Conservation (phyloP, 2,888 invertebrate species). For the Eumacrocentrus americanus region DNA sequence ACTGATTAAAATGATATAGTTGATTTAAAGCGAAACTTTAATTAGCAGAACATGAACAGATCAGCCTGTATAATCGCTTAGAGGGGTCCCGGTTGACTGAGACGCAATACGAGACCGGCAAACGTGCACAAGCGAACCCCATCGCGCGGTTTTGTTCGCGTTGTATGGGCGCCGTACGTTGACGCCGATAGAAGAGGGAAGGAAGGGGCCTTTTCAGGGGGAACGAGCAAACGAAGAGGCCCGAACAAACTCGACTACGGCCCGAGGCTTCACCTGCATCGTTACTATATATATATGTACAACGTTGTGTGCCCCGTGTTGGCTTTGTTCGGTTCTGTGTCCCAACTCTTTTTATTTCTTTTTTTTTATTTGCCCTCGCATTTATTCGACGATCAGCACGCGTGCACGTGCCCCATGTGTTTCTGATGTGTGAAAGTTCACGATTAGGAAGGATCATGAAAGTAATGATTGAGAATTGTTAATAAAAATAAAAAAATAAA, state of each 20-base stretch:
- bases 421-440: too few relatives aligned
- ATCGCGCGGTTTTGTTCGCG: conserved; percentile 10
- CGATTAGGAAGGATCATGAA: too few relatives aligned
- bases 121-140: conserved; percentile 16
- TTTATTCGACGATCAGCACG: neutral
- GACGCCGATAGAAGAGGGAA: conserved; percentile 10
- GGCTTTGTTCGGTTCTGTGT: too few relatives aligned
- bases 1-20: too few relatives aligned
- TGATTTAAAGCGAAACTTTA: too few relatives aligned
- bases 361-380: too few relatives aligned
- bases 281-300: too few relatives aligned
- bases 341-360: too few relatives aligned
- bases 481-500: too few relatives aligned
- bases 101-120: conserved; percentile 14
- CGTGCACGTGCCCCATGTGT: conserved; percentile 11
- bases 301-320: too few relatives aligned
- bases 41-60: too few relatives aligned
- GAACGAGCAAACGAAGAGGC: conserved; percentile 1
- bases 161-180: conserved; percentile 9
- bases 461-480: too few relatives aligned
- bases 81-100: conserved; percentile 17
- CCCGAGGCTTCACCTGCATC: conserved; percentile 8
- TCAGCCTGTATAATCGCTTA: conserved; percentile 15
- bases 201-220: neutral
- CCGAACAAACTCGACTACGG: neutral